Base-by-base conservation (phyloP, 2,797 vertebrate genomes). In the Chromis chromis region DNA sequence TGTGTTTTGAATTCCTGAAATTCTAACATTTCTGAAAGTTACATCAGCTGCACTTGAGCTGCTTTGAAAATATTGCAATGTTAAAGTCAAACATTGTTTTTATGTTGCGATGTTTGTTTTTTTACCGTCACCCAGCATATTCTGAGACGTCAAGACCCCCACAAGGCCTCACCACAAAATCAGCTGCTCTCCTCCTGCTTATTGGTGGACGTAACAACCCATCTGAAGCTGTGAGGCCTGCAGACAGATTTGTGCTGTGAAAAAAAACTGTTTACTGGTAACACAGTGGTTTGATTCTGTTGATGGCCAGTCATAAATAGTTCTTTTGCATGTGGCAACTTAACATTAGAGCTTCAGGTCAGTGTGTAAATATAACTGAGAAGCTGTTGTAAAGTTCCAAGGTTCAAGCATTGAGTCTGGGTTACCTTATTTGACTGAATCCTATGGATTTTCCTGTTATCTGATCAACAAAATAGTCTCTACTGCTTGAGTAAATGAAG, bases 121-220 rank as follows among this genome's bases (percentile, higher is more conserved):
- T 31, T 31, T 31, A 31, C 31, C 8, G 6, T 31, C 4, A 6
- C 16, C 2, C 17, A 27, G 16, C 11, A 16, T 27, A 1, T n/a
- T 19, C 13, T 24, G 2, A 48, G n/a, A n/a, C 21, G 24, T 60
- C 44, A 42, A 50, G 59, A 52, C 44, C 49, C 11, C 59, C 83
- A 49, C 40, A 50, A 25, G 70, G 36, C 36, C 62, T 62, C 65
- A 19, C 65, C 78, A 31, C 73, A 28, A 10, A 53, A 66, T 84
- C 87, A 89, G 78, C 89, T 89, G 85, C 66, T 81, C 68, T 70
- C 48, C 59, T 64, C 60, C 74, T 14, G 50, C 65, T 65, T 28
- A 49, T 56, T 78, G 62, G 46, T 58, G 27, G 65, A 58, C 65
- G 24, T 12, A 22, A 8, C 53, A 19, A 36, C 56, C 22, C 33